phyloP scores from a whole-genome alignment of 2,888 invertebrate species.

The Mesorhabditis spiculigera region DNA sequence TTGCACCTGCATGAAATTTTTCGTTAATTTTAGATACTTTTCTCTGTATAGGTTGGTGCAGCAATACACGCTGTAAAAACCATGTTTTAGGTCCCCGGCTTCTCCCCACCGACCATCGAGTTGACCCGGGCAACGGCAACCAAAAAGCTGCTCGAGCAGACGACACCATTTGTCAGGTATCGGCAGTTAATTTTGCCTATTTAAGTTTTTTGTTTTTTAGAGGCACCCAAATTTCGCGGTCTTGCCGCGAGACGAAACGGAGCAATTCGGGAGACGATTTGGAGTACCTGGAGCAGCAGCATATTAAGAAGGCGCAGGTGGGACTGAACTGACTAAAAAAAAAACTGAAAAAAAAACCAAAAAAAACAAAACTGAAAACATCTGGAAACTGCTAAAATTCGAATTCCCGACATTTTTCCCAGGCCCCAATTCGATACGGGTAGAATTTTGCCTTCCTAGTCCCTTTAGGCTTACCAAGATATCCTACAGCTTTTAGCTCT shows the following conservation, averaged over 20 bases:
- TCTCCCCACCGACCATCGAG: conserved; percentile 18
- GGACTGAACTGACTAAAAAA: too few species aligned
- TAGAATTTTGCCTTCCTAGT: too few species aligned
- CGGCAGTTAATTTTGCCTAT: background rate
- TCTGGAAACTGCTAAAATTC: too few species aligned
- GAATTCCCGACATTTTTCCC: too few species aligned
- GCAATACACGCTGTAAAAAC: too few species aligned
- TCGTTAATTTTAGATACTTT: too few species aligned
- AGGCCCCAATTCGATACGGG: too few species aligned
- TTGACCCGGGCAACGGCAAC: conserved; percentile 45
- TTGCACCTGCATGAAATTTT: background rate
- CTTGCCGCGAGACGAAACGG: conserved; percentile 17
- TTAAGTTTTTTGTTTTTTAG: background rate
- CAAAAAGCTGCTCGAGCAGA: conserved; percentile 52
- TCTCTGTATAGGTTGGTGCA: too few species aligned
- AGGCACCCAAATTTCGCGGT: background rate
- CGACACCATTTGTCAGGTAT: conserved; percentile 20
- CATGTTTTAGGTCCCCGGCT: conserved; percentile 6
- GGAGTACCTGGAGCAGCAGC: conserved; percentile 52
- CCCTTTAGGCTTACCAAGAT: too few species aligned
- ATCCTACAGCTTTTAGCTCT: too few species aligned
- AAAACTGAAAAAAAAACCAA: too few species aligned
- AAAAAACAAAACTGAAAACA: too few species aligned
- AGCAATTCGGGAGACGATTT: conserved; percentile 38
- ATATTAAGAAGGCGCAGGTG: conserved; percentile 15